A percentile compares a stretch with the other conserved stretches of the same genome.
Evolutionary conservation across 2,797 vertebrate genomes (phyloP).

Genomic region (Sardinella longiceps): DNA sequence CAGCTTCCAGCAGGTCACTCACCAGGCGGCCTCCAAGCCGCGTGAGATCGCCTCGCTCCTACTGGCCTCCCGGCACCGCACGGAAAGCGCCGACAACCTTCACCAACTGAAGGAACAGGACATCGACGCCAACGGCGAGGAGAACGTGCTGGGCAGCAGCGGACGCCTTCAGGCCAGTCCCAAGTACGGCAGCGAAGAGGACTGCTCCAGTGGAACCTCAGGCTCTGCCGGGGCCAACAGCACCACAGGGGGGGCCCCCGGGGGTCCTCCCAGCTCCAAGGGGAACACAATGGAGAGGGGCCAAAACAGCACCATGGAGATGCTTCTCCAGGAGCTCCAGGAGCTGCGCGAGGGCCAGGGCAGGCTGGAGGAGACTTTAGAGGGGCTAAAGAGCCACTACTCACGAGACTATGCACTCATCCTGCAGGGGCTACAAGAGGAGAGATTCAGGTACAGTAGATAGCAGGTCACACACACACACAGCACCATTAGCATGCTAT

Average conservation of each 20-base stretch:
- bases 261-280: conserved; percentile 89
- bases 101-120: conserved; percentile 90
- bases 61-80: conserved; percentile 79
- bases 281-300: conserved; percentile 90
- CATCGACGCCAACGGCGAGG: conserved; percentile 71
- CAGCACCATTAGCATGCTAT: not conserved
- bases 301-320: conserved; percentile 84
- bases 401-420: conserved; percentile 91
- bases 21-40: conserved; percentile 94
- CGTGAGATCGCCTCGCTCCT: conserved; percentile 92
- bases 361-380: conserved; percentile 87
- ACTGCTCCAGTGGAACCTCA: conserved; percentile 95
- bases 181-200: conserved; percentile 94
- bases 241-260: conserved; percentile 80
- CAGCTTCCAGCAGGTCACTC: conserved; percentile 95
- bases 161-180: conserved; percentile 88
- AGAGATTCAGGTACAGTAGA: conserved; percentile 87
- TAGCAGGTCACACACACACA: not conserved
- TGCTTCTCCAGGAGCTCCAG: conserved; percentile 91
- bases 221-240: conserved; percentile 93
- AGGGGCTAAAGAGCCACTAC: conserved; percentile 87
- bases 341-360: conserved; percentile 90
- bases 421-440: conserved; percentile 93
- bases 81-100: conserved; percentile 95
- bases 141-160: conserved; percentile 67